Conservation (phyloP, 2,113 vertebrate species). For the Heteronetta atricapilla region DNA sequence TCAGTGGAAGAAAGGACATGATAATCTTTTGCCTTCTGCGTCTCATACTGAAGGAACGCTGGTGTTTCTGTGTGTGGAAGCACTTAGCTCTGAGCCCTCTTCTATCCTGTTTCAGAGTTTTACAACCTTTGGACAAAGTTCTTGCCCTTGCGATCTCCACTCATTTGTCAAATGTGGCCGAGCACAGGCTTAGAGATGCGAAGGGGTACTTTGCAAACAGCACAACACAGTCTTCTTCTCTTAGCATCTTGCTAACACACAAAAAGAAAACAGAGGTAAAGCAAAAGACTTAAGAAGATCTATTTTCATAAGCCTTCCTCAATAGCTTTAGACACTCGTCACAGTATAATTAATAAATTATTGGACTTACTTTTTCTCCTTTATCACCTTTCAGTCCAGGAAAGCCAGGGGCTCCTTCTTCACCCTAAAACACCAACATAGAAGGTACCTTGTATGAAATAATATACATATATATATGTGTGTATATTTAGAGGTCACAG, state of each 20-base stretch:
- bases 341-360: background rate
- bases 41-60: background rate
- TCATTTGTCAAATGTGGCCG: background rate
- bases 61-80: background rate
- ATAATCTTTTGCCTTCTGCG: background rate
- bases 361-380: conserved; percentile 84
- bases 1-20: background rate
- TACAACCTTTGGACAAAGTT: background rate
- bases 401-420: conserved; percentile 79
- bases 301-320: background rate
- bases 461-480: fast-evolving
- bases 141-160: background rate
- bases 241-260: background rate
- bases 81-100: background rate
- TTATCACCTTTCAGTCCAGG: conserved; percentile 81
- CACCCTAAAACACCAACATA: conserved; percentile 74
- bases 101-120: background rate
- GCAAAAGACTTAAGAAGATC: background rate
- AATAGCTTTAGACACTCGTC: background rate
- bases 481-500: background rate
- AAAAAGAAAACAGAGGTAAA: background rate
- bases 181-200: background rate
- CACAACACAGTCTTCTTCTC: background rate
- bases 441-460: background rate
- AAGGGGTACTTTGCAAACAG: background rate